Base-by-base conservation (phyloP, 2,113 vertebrate species). In the Brachypteracias leptosomus region DNA sequence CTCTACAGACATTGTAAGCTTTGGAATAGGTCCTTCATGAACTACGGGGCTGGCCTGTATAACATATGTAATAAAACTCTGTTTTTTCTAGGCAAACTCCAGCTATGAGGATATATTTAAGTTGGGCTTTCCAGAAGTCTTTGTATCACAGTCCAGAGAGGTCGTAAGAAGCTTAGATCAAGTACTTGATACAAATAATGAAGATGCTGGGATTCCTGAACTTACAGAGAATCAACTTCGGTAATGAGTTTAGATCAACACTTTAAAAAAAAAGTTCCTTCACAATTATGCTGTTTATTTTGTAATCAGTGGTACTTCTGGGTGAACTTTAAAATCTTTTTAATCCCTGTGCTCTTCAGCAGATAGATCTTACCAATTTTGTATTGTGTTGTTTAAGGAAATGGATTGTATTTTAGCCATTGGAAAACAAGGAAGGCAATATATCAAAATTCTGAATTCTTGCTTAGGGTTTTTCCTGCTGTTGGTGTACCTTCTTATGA, bases 61-160 rank as follows among this genome's bases (percentile, higher is more conserved):
- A 31, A 16, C 10, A 1, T 25, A 4, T 42, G 12, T 70, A 42
- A 70, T 75, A 79, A 91, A 51, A 81, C 26, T 66, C 24, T 88
- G 10, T 88, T 90, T 90, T 92, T 95, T 85, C 57, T 95, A 98
- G 98, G 93, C 71, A 75, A 35, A 33, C 18, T 55, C 89, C 83
- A 94, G 40, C 92, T 97, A 44, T 89, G 97, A 97, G 88, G 63
- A 95, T n/a, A 78, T 94, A 75, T 96, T 98, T 83, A 97, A 96
- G 76, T 13, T 81, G 83, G 52, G 85, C 63, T 98, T 98, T 97
- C 98, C 96, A 79, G 97, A 98, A 75, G 26, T 96, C 44, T 76
- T 94, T 35, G 84, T 96, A 29, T 68, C 80, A 17, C 94, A 95
- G 54, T 91, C 77, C 35, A 51, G 57, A n/a, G 97, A 96, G 51